Evolutionary conservation across 2,797 vertebrate genomes (phyloP), one percentile per base, ranked within the genome.

Genomic region (Notoglanidium macrostoma): DNA sequence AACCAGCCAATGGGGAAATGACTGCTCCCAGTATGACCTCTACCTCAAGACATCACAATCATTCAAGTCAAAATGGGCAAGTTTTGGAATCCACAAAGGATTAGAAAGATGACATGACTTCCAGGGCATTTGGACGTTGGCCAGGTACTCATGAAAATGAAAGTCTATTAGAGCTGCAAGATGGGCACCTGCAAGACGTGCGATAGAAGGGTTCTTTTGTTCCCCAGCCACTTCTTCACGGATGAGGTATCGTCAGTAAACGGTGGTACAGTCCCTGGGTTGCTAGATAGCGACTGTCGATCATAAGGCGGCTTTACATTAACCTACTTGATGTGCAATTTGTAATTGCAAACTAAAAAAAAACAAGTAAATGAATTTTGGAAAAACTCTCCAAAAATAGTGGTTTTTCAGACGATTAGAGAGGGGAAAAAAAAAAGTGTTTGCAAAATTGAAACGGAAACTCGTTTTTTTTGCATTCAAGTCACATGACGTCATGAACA

Each of bases 71-170:
- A 54, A 85, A 82, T 55, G 80, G 55, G 68, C n/a, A 67, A 44
- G 72, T 46, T 40, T 65, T 76, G 29, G 61, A 87, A 86, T 78
- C 63, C 55, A 26, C n/a, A 68, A 90, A 68, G 87, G 89, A 91
- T 90, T 87, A 88, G 82, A 29, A 55, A 23, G 77, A 88, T 82
- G 29, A 29, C 51, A 87, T 70, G 35, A 54, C 67, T 88, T 89
- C 40, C 70, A 84, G 40, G 87, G 76, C 35, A 15, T 89, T 89
- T 88, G 89, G 80, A 84, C 49, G 55, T 5, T 14, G 44, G 49
- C 85, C 79, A 77, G 55, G 73, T 63, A 65, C 68, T 77, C 84
- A 87, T 82, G 76, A 91, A 74, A 88, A 88, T 44, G 40, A 63
- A 84, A 84, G 80, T 63, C 70, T 51, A 61, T 88, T 88, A 88